A percentile compares a stretch with the other conserved stretches of the same genome.
These are phyloP conservation scores for Oostethus manadensis DNA, from an alignment of 2,113 vertebrate species.

Conservation along the genomic window DNA sequence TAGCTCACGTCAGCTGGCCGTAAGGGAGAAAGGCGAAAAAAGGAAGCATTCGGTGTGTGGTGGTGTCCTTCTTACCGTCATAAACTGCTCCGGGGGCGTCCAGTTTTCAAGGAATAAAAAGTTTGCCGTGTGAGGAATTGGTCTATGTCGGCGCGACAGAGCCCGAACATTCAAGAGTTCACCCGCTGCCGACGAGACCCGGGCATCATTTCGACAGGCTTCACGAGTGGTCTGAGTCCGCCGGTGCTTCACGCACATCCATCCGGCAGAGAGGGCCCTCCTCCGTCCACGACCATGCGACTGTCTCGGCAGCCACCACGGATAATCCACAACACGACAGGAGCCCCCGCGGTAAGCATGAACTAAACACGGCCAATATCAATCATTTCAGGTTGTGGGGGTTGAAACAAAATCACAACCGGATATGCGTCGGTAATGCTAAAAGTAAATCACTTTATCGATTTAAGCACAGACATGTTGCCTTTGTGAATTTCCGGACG, in stretches of 20 bases:
- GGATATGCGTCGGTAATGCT: not conserved
- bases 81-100: slow-evolving; percentile 76
- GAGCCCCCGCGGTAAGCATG: slow-evolving; percentile 62
- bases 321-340: slow-evolving; percentile 60
- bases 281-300: slow-evolving; percentile 63
- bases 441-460: not conserved
- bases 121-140: slow-evolving; percentile 50
- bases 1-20: slow-evolving; percentile 51
- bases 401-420: not conserved
- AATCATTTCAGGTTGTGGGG: slow-evolving; percentile 40
- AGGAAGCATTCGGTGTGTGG: slow-evolving; percentile 23
- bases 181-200: slow-evolving; percentile 59
- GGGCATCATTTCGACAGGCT: slow-evolving; percentile 51
- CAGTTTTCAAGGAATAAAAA: slow-evolving; percentile 69
- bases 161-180: slow-evolving; percentile 66
- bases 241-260: slow-evolving; percentile 58
- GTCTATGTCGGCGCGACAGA: slow-evolving; percentile 43
- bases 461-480: slow-evolving; percentile 18
- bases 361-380: slow-evolving; percentile 46
- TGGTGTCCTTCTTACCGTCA: slow-evolving; percentile 69
- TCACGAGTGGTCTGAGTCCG: slow-evolving; percentile 46
- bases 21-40: not conserved
- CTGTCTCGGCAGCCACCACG: slow-evolving; percentile 59
- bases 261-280: slow-evolving; percentile 66
- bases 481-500: slow-evolving; percentile 37